Percentiles rank a stretch among this genome's conserved stretches.
Conservation (phyloP, 2,113 vertebrate genomes). For the Bos indicus region DNA sequence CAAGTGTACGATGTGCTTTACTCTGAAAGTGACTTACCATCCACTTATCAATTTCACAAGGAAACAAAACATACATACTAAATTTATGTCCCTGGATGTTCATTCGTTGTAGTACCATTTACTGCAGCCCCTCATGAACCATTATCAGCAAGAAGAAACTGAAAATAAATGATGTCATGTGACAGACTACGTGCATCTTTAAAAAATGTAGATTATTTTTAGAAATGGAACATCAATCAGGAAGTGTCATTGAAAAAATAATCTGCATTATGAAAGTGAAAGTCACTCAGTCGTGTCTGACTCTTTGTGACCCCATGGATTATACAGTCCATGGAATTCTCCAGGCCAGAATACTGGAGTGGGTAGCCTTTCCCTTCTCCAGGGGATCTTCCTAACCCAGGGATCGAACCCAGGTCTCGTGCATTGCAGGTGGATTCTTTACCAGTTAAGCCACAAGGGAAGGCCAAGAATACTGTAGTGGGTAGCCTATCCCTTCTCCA, state of each 20-base stretch:
- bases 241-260: neutral
- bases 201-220: neutral
- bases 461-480: neutral
- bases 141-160: neutral
- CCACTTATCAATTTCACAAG: neutral
- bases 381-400: neutral
- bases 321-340: neutral
- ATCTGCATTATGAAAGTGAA: neutral
- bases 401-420: fast-evolving
- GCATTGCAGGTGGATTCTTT: neutral
- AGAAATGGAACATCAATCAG: neutral
- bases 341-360: neutral
- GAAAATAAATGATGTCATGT: neutral
- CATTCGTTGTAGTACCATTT: neutral
- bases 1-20: neutral
- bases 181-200: neutral
- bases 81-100: neutral
- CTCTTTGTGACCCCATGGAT: neutral
- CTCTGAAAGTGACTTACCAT: neutral
- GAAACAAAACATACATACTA: neutral
- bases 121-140: neutral
- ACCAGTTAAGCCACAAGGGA: neutral
- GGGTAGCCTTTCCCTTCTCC: neutral
- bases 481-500: neutral
- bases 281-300: neutral